A percentile compares a stretch with the other conserved stretches of the same genome.
phyloP scores from a whole-genome alignment of 2,113 vertebrate species.

The Apus apus region DNA sequence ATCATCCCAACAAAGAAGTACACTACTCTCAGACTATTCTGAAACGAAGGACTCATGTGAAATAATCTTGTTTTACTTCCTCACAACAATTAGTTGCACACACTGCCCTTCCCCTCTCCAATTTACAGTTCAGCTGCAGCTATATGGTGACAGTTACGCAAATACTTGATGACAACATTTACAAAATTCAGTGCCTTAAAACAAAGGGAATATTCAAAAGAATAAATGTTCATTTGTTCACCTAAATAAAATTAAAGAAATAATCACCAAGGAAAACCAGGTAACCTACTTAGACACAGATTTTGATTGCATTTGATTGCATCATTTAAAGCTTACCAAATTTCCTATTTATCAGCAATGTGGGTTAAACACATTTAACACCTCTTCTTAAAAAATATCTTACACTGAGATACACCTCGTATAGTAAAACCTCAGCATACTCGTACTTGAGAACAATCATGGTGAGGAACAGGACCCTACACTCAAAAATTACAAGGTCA shows the following conservation, averaged over 20 bases:
- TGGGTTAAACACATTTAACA: neutral
- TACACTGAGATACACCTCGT: neutral
- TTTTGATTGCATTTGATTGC: neutral
- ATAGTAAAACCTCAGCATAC: neutral
- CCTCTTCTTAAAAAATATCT: neutral
- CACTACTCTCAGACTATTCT: neutral
- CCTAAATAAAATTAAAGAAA: neutral
- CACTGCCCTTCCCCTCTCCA: neutral
- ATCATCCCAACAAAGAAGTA: neutral
- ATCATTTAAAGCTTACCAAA: neutral
- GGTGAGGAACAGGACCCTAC: neutral
- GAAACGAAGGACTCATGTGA: neutral
- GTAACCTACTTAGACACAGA: neutral
- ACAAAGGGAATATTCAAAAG: neutral
- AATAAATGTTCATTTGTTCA: neutral
- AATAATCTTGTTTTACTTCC: neutral
- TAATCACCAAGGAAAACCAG: neutral
- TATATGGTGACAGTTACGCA: neutral
- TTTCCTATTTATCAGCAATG: neutral
- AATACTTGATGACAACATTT: neutral
- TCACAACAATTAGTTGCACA: neutral
- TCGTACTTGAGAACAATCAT: neutral
- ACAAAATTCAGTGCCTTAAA: neutral
- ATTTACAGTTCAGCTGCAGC: neutral
- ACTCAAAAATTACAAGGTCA: neutral